A percentile compares a stretch with the other conserved stretches of the same genome.
Conservation (phyloP, 2,888 invertebrate genomes). For the Cybosia mesomella region DNA sequence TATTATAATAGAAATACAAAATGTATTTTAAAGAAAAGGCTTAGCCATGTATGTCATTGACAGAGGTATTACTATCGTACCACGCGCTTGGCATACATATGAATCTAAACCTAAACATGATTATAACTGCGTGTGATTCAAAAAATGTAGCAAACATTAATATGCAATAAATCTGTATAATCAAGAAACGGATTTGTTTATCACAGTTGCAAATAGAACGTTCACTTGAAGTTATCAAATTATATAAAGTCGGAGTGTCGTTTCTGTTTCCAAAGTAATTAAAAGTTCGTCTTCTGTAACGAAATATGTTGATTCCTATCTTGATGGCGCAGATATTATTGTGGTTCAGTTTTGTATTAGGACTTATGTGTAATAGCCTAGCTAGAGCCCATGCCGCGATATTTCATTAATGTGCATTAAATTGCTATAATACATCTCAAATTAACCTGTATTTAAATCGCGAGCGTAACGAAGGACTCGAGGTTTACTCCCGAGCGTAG, state of each 20-base stretch:
- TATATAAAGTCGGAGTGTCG: conserved; percentile 53
- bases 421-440: too few species aligned
- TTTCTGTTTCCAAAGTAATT: conserved; percentile 64
- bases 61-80: too few species aligned
- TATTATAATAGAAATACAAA: too few species aligned
- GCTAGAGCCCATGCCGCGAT: not conserved
- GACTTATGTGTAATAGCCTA: not conserved
- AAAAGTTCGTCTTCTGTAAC: conserved; percentile 58
- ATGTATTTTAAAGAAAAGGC: too few species aligned
- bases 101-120: conserved; percentile 11
- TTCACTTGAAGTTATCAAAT: conserved; percentile 52
- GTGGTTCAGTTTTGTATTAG: conserved; percentile 14
- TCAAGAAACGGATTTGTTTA: conserved; percentile 43
- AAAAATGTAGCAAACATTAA: conserved; percentile 31
- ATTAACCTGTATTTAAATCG: too few species aligned
- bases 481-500: too few species aligned
- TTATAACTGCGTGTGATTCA: conserved; percentile 15
- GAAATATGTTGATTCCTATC: conserved; percentile 54
- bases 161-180: conserved; percentile 39
- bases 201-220: conserved; percentile 32
- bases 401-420: too few species aligned
- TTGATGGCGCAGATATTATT: conserved; percentile 42
- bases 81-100: conserved; percentile 34
- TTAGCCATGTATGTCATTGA: too few species aligned
- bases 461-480: too few species aligned